These are phyloP conservation scores for Spialia ferax DNA, from an alignment of 2,888 invertebrate genomes.

Conservation along the genomic window DNA sequence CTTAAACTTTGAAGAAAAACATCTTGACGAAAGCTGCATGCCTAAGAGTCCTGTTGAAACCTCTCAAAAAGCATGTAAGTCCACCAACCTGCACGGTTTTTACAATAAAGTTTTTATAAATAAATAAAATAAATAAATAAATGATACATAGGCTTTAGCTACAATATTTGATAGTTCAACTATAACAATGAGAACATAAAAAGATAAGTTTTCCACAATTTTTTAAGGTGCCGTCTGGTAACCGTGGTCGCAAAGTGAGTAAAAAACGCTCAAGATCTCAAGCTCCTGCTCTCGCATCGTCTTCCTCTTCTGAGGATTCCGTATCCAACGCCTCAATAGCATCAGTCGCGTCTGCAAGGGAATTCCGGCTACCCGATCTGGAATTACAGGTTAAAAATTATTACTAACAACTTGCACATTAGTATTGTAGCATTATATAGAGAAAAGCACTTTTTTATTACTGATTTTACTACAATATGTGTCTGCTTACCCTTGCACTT, in stretches of 20 bases:
- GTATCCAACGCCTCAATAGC: constrained; percentile 79
- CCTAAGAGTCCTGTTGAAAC: no score
- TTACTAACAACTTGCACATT: constrained; percentile 2
- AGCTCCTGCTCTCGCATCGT: constrained; percentile 76
- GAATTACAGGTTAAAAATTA: constrained; percentile 81
- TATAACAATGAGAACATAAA: no score
- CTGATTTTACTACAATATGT: not conserved
- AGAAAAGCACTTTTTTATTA: not conserved
- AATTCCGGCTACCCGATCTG: constrained; percentile 71
- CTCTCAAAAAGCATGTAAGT: no score
- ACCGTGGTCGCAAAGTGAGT: constrained; percentile 71
- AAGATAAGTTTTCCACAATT: no score
- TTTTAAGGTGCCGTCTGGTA: constrained; percentile 71
- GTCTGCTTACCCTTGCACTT: not conserved
- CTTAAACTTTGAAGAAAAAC: no score
- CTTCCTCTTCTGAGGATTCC: constrained; percentile 74
- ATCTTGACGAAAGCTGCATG: no score
- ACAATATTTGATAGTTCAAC: no score
- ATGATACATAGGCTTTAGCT: no score
- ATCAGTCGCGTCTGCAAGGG: constrained; percentile 77
- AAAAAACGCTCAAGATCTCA: constrained; percentile 76
- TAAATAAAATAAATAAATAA: no score
- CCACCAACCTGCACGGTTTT: no score
- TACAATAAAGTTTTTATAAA: no score
- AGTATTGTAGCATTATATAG: not conserved